Evolutionary conservation across 2,113 vertebrate species (phyloP), one percentile per base, ranked within the genome.

Genomic region (Syngnathus typhle): DNA sequence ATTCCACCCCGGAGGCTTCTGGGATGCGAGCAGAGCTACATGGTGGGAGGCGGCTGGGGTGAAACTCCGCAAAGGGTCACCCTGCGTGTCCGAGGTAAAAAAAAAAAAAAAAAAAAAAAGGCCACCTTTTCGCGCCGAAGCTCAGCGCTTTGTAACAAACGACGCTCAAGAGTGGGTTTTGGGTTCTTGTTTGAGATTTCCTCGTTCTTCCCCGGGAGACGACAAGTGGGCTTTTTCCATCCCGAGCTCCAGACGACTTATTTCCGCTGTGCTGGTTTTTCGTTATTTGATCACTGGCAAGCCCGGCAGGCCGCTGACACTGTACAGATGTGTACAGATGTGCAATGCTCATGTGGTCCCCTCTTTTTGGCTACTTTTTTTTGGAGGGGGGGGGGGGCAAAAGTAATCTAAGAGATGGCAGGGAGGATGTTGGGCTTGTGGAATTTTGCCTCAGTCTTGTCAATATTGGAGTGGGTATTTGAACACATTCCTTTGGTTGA

Each of bases 161-260:
- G 36, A 39, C 18, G 36, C 37, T 7, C 19, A n/a, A 21, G 51
- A 18, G 46, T 13, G 13, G 11, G 7, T 58, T 32, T 58, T 75
- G 80, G 71, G 76, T 78, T 73, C 76, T 81, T 39, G 67, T 56
- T 43, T 62, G 39, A 21, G 72, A 77, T 82, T 83, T 87, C 83
- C 72, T 51, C 39, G 87, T 84, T 77, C 81, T 83, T 84, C 84
- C 80, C 85, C 79, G 70, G 55, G 69, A 81, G 74, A 82, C 84
- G 87, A 90, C 86, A 85, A 83, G 81, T 84, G 83, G 75, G 84
- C 71, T 88, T 88, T 88, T 85, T 88, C 84, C 86, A 83, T 77
- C 78, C 74, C 65, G 52, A 72, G 71, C 66, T 44, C 72, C 76
- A 84, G 79, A 78, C 72, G 75, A 80, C 74, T 80, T 82, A 46